Base-by-base conservation (phyloP, 2,888 invertebrate species). In the Hyles lineata region DNA sequence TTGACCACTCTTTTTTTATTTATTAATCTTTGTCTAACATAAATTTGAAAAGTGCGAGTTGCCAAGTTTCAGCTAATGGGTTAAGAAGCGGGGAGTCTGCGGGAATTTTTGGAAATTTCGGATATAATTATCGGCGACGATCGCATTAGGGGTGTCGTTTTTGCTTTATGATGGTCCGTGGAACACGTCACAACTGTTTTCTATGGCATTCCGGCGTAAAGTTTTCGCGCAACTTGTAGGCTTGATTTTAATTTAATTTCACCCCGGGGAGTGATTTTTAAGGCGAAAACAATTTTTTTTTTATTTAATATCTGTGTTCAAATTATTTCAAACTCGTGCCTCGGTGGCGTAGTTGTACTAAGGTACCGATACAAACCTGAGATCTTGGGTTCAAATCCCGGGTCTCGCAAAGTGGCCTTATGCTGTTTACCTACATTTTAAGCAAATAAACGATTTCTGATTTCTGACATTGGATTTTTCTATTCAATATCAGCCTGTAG, bases 121-220 rank as follows among this genome's bases (percentile, higher is more conserved):
- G 83, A 87, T 90, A 91, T 93, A 93, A 93, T 93, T 93, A 93
- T 67, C 89, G 88, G 88, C 81, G 85, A 87, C 83, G 89, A 92
- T 91, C 91, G 92, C 92, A 89, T 93, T 91, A 91, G 85, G 81
- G 88, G 86, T 86, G 92, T 93, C 93, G 92, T 89, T 93, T 91
- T 89, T 92, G 87, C 87, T 92, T 93, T 92, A 91, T 89, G 85
- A 86, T 83, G 80, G 83, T 85, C 87, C 80, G 81, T 83, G 80
- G 87, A 86, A 85, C 83, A 79, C 79, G 87, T 89, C 87, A 55
- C 73, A 73, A 73, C 73, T 70, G 73, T 23, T 73, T 73, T 67
- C 72, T 67, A 72, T 72, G 72, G 72, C 19, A 50, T 50, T 50
- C 50, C 50, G 11, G n/a, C 21, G 43, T 17, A 32, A 69, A 70